Conservation (phyloP, 2,113 vertebrate species). For the Periophthalmus modestus region DNA sequence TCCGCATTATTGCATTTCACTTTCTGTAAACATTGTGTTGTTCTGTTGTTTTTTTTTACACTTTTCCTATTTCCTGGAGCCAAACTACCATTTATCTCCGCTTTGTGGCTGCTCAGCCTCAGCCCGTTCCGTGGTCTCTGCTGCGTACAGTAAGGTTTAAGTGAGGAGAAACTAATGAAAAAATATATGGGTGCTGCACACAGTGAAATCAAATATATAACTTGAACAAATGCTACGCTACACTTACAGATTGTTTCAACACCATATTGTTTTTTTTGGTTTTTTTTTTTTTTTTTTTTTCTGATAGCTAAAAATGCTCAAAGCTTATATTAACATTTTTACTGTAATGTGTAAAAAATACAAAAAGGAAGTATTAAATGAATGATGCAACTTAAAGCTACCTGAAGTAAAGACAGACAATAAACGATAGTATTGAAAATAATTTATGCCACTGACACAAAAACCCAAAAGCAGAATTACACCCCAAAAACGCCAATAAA, state of each 20-base stretch:
- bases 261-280: background rate
- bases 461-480: no score
- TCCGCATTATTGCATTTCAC: constrained; percentile 53
- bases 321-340: background rate
- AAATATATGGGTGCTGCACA: constrained; percentile 4
- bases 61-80: background rate
- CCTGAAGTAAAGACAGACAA: no score
- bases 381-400: background rate
- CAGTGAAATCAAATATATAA: constrained; percentile 1
- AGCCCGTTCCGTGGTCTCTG: background rate
- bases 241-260: background rate
- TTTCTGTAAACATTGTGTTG: constrained; percentile 35
- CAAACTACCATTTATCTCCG: constrained; percentile 10
- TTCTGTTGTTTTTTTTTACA: background rate
- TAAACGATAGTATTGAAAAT: no score
- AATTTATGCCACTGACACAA: no score
- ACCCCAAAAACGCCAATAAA: no score
- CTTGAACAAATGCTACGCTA: background rate
- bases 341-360: background rate
- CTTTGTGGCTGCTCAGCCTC: background rate
- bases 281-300: no score
- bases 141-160: constrained; percentile 2
- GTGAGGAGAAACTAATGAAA: constrained; percentile 4
- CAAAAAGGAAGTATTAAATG: background rate
- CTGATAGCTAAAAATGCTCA: background rate